Conservation (phyloP, 1,140 invertebrate genomes). For the Leptinotarsa texana region DNA sequence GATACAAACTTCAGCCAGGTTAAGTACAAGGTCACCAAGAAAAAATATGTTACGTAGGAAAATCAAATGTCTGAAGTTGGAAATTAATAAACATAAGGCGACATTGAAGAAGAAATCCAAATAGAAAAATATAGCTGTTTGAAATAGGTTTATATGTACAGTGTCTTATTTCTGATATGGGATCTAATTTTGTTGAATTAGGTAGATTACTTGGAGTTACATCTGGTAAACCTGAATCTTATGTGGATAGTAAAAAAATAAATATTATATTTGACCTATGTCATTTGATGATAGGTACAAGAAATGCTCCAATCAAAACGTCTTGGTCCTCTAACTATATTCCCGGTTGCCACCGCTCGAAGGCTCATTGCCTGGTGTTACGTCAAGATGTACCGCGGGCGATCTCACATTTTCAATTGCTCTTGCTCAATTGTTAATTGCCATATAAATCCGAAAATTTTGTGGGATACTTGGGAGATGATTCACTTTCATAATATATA, state of each 20-base stretch:
- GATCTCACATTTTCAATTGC: too few relatives aligned
- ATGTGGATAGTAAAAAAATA: slow-evolving; percentile 15
- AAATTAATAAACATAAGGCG: neutral
- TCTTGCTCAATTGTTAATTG: too few relatives aligned
- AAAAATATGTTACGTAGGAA: slow-evolving; percentile 11
- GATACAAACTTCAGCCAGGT: slow-evolving; percentile 17
- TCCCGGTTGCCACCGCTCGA: too few relatives aligned
- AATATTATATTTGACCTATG: slow-evolving; percentile 17
- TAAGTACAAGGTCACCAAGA: slow-evolving; percentile 12
- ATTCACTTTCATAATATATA: too few relatives aligned
- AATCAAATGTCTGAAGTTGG: slow-evolving; percentile 8
- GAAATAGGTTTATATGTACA: slow-evolving; percentile 23
- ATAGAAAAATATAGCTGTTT: neutral
- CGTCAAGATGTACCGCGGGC: too few relatives aligned
- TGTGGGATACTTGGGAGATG: too few relatives aligned
- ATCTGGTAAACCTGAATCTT: slow-evolving; percentile 15
- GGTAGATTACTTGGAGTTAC: neutral
- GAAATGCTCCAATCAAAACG: slow-evolving; percentile 21
- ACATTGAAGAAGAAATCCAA: neutral
- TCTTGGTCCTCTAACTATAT: slow-evolving; percentile 28
- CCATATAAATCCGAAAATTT: too few relatives aligned
- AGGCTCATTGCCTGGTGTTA: too few relatives aligned
- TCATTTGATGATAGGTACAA: slow-evolving; percentile 28
- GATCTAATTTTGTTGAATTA: slow-evolving; percentile 29
- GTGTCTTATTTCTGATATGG: slow-evolving; percentile 22